Evolutionary conservation across 2,888 invertebrate genomes (phyloP).

Genomic region (Spilosoma lubricipeda): DNA sequence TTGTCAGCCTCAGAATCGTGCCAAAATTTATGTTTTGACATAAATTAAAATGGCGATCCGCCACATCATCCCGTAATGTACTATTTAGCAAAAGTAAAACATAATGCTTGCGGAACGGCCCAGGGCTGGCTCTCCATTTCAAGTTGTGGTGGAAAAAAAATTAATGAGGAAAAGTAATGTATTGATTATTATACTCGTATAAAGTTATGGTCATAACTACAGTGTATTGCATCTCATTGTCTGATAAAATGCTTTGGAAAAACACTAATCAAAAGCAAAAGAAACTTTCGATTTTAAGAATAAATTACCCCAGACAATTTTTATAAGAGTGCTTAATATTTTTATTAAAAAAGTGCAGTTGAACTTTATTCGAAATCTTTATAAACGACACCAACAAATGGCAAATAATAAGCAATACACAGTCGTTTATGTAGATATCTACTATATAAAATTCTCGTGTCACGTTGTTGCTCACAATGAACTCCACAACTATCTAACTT

Average conservation of each 20-base stretch:
- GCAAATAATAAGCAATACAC: no score
- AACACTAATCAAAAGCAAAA: not conserved
- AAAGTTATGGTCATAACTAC: no score
- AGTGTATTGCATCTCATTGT: not conserved
- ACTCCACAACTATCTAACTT: no score
- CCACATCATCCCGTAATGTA: slow-evolving; percentile 35
- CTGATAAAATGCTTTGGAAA: not conserved
- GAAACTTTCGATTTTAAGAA: not conserved
- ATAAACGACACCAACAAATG: no score
- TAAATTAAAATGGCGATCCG: slow-evolving; percentile 42
- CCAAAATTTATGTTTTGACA: slow-evolving; percentile 36
- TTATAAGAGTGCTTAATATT: not conserved
- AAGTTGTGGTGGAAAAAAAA: not conserved
- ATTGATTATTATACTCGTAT: not conserved
- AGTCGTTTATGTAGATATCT: no score
- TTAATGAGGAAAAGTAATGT: not conserved
- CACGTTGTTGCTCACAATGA: no score
- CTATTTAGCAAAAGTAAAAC: slow-evolving; percentile 42
- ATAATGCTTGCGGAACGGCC: slow-evolving; percentile 20
- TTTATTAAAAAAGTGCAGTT: not conserved
- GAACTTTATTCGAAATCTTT: no score
- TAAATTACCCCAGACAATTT: not conserved
- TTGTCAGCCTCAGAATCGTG: slow-evolving; percentile 28
- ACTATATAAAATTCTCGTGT: no score
- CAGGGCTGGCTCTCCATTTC: slow-evolving; percentile 34